Base-by-base conservation (phyloP, 2,113 vertebrate genomes). In the Mungos mungo region DNA sequence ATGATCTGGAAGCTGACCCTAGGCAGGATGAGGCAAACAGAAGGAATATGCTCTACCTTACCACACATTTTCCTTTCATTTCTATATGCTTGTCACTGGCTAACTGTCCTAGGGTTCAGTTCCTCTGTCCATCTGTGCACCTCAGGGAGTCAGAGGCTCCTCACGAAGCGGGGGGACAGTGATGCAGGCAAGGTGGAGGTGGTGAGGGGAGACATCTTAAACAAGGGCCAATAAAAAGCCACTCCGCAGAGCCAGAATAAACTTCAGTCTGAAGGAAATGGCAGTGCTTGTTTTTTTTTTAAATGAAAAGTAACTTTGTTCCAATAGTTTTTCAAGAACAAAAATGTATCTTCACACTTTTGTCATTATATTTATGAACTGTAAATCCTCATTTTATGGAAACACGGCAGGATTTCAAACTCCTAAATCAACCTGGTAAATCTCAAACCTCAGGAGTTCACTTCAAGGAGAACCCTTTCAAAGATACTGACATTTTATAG, bases 261-360 rank as follows among this genome's bases (percentile, higher is more conserved):
- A 86, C 69, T 4, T 18, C 79, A 96, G 88, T 95, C 98, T 98
- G 97, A 97, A 98, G 97, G 96, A 97, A 98, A 98, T 69, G 96
- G 96, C 96, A 97, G 97, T 14, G n/a, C 95, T 97, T 97, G 97
- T 96, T 92, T 97, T 77, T 71, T 21, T 96, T 92, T 97, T 77
- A 35, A 11, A 33, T 98, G 97, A 98, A 98, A 96, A 98, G 97
- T 96, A 82, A 63, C 97, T 97, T 98, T 98, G 98, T 98, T 96
- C 74, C 88, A 87, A 86, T 50, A 90, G 91, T 95, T 85, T 90
- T 96, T 93, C 88, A 97, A 92, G 86, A 60, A 93, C 68, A 94
- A 95, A 93, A 96, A 90, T 87, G 91, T 89, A 95, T 98, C 94
- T 97, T 98, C 97, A 97, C 93, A 97, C 97, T 54, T 98, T 98